Base-by-base conservation (phyloP, 2,888 invertebrate species). In the Leptinotarsa juncta region DNA sequence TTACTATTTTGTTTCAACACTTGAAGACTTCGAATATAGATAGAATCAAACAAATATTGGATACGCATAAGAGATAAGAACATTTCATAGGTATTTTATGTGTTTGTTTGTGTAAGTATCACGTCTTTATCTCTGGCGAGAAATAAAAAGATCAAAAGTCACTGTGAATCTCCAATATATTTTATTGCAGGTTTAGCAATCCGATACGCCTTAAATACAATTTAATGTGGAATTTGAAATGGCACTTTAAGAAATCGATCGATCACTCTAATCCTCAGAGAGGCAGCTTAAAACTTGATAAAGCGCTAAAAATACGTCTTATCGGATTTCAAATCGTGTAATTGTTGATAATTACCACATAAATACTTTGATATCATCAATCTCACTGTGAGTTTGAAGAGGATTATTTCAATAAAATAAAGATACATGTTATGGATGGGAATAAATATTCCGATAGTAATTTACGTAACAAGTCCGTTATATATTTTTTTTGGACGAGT, bases 261-360 rank as follows among this genome's bases (percentile, higher is more conserved):
- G 53, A 77, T 77, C 72, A 76, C 51, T 49, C 57, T 75, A 70
- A 77, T 75, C 69, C 72, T 26, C 10, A 48, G 73, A 72, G 73
- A 72, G 74, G 69, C 68, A 72, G 73, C 32, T 75, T 72, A 73
- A 73, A 67, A 70, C 74, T 75, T 69, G 77, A 77, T 77, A 77
- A 77, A 62, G 51, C 16, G 69, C 72, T 74, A 76, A 73, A 78
- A 78, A 78, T 78, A 76, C 53, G 57, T 51, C 70, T 76, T 78
- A 78, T 78, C 77, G 23, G 15, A 32, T 3, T 70, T 72, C 65
- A 74, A 81, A 80, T 81, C 81, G 66, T 79, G 80, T 80, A 81
- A 81, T 81, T 81, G 77, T 72, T 62, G 50, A 69, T 81, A 81
- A 81, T 81, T 79, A 79, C 75, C 72, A 78, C 71, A 77, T 79